Conservation (phyloP, 2,113 vertebrate species). For the Nansenia antarctica region DNA sequence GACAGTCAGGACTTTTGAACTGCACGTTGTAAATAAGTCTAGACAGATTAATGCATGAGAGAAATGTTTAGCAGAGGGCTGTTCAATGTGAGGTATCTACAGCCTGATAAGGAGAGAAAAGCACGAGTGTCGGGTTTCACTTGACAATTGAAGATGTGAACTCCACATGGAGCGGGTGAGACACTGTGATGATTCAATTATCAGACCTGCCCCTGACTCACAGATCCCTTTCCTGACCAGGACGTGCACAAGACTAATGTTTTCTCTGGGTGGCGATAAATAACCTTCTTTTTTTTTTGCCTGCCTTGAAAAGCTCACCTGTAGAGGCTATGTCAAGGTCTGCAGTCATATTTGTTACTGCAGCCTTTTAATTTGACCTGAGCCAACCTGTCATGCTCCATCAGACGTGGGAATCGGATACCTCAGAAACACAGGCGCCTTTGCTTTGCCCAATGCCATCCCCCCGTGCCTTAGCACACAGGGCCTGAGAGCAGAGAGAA, state of each 20-base stretch:
- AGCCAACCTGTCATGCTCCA: slow-evolving; percentile 66
- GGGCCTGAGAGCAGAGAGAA: slow-evolving; percentile 53
- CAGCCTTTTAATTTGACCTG: slow-evolving; percentile 57
- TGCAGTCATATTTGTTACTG: slow-evolving; percentile 59
- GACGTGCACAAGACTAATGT: slow-evolving; percentile 44
- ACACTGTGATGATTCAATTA: slow-evolving; percentile 62
- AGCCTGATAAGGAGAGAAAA: neutral
- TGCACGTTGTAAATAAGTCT: neutral
- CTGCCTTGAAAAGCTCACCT: slow-evolving; percentile 57
- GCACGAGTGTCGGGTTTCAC: slow-evolving; percentile 26
- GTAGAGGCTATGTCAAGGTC: slow-evolving; percentile 37
- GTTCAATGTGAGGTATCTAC: no score
- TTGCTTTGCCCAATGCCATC: slow-evolving; percentile 38
- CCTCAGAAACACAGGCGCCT: slow-evolving; percentile 62
- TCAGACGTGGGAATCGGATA: slow-evolving; percentile 70
- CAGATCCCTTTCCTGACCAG: slow-evolving; percentile 19
- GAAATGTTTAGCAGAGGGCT: neutral
- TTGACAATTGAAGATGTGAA: slow-evolving; percentile 33
- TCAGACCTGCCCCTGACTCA: slow-evolving; percentile 21
- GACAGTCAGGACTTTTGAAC: neutral
- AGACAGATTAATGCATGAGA: neutral
- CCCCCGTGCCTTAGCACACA: slow-evolving; percentile 38
- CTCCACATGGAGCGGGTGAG: slow-evolving; percentile 28
- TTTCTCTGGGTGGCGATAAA: slow-evolving; percentile 54
- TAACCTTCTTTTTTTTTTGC: slow-evolving; percentile 46